phyloP scores from a whole-genome alignment of 2,113 vertebrate species.

The Calidris pugnax region DNA sequence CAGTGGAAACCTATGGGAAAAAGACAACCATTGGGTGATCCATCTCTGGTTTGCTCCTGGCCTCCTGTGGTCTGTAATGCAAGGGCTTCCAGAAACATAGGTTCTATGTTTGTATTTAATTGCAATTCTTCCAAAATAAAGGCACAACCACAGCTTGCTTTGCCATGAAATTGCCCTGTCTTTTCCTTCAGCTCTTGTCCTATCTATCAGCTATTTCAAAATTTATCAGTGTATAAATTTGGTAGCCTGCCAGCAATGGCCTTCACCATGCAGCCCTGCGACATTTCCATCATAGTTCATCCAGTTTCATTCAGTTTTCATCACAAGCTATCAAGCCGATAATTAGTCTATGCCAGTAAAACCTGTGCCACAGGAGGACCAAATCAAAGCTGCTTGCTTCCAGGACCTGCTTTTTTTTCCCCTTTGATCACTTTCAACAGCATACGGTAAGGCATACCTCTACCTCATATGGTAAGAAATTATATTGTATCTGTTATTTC shows the following conservation, averaged over 20 bases:
- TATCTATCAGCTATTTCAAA: not conserved
- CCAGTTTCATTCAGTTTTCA: not conserved
- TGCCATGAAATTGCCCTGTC: not conserved
- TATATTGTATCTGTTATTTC: not conserved
- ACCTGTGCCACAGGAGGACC: not conserved
- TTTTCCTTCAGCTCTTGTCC: not conserved
- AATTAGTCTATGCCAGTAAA: not conserved
- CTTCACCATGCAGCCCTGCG: not conserved
- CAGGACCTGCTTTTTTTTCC: not conserved
- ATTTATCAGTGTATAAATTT: not conserved
- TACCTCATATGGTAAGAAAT: accelerated
- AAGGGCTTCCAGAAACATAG: not conserved
- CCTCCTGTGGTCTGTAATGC: not conserved
- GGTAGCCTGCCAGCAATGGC: not conserved
- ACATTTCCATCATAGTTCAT: not conserved
- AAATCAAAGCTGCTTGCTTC: not conserved
- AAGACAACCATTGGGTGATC: not conserved
- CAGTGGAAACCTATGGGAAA: not conserved
- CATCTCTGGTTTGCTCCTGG: not conserved
- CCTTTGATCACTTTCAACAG: not conserved
- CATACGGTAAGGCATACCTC: accelerated
- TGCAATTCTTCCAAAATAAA: not conserved
- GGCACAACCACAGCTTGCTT: not conserved
- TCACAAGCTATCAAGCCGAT: not conserved
- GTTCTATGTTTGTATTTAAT: not conserved